Evolutionary conservation across 1,140 invertebrate species (phyloP).

Genomic region (Episyrphus balteatus): DNA sequence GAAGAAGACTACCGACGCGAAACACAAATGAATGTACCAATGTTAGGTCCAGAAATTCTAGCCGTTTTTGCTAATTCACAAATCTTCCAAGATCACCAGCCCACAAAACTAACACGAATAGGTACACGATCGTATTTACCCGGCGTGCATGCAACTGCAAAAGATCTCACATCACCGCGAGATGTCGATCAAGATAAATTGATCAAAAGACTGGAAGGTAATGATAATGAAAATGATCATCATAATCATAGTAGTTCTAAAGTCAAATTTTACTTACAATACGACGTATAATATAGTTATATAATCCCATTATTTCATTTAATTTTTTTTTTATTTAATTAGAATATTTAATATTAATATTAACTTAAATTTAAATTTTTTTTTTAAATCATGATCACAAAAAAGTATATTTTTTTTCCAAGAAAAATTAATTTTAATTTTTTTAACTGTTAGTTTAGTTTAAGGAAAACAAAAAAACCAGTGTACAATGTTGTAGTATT

Average conservation of each 20-base stretch:
- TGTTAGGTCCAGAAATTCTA: constrained; percentile 31
- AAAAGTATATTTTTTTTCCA: too few species aligned
- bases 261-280: constrained; percentile 24
- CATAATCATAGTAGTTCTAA: constrained; percentile 11
- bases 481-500: too few species aligned
- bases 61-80: constrained; percentile 36
- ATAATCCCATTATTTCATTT: too few species aligned
- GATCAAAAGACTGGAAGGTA: constrained; percentile 33
- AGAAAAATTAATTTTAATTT: too few species aligned
- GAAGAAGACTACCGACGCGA: constrained; percentile 35
- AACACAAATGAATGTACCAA: constrained; percentile 34
- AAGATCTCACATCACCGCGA: constrained; percentile 22
- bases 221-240: constrained; percentile 11
- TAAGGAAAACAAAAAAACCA: too few species aligned
- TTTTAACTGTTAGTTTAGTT: too few species aligned
- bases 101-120: constrained; percentile 27
- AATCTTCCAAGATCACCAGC: constrained; percentile 35
- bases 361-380: too few species aligned
- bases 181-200: constrained; percentile 30
- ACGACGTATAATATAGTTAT: too few species aligned
- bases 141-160: constrained; percentile 24
- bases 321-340: too few species aligned
- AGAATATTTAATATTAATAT: too few species aligned
- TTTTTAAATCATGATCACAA: too few species aligned
- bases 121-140: constrained; percentile 28